Conservation (phyloP, 2,113 vertebrate species). For the Crotalus viridis region DNA sequence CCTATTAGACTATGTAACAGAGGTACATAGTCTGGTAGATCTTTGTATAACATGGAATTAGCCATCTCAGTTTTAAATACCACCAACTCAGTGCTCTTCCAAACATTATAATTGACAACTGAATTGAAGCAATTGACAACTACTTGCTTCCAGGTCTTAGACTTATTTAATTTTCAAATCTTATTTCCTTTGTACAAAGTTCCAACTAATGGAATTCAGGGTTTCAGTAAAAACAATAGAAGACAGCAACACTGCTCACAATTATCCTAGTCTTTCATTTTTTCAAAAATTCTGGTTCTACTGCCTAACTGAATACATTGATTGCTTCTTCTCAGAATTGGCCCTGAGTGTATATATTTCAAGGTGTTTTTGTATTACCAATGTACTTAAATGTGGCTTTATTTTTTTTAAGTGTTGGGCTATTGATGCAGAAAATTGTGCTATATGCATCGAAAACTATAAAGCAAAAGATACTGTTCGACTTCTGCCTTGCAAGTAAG, state of each 20-base stretch:
- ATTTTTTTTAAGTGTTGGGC: constrained; percentile 70
- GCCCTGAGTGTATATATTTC: not conserved
- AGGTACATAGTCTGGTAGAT: not conserved
- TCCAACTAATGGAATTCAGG: not conserved
- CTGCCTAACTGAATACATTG: not conserved
- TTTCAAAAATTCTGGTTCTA: not conserved
- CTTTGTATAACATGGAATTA: not conserved
- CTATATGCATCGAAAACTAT: constrained; percentile 82
- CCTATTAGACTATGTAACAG: not conserved
- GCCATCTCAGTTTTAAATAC: not conserved
- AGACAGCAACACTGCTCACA: not conserved
- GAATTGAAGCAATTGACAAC: not conserved
- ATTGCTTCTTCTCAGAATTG: not conserved
- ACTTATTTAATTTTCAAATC: not conserved
- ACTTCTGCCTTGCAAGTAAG: constrained; percentile 83
- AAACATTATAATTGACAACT: not conserved
- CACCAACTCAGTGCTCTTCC: not conserved
- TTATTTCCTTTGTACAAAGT: not conserved
- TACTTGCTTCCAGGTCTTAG: not conserved
- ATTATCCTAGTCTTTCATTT: not conserved
- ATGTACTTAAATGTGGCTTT: not conserved
- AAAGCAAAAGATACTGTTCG: constrained; percentile 78
- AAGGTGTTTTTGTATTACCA: not conserved
- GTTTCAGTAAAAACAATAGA: not conserved
- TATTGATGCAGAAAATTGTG: constrained; percentile 79